Evolutionary conservation across 2,113 vertebrate species (phyloP), one percentile per base, ranked within the genome.

Genomic region (Hippolais icterina): DNA sequence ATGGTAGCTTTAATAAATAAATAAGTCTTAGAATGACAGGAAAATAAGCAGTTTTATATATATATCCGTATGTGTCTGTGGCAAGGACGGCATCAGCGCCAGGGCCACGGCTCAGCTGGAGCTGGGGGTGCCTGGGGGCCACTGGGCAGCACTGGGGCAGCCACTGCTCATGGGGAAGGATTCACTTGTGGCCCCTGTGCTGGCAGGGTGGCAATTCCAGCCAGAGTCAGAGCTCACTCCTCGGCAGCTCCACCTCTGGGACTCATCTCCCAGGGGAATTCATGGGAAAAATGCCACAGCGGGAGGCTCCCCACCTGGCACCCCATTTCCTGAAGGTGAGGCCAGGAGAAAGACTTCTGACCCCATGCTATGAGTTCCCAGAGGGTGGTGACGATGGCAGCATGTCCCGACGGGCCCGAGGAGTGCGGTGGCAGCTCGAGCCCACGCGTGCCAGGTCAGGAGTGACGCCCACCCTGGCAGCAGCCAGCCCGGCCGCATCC

Each of bases 1-100:
- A 90, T 90, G 94, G 70, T 63, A 42, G 25, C 44, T 81, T 85
- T 93, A 90, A 96, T 86, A 96, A 94, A 84, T 88, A 93, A 93
- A 53, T 91, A 92, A 83, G 57, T 39, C 66, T 46, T 46, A 86
- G 88, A 39, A 50, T 3, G 25, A 37, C 60, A 89, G 47, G 77
- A 78, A 87, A 84, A 78, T 39, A 33, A 77, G 92, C 44, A 54
- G 74, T 60, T 89, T 77, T 57, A 71, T 64, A 33, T 47, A 15
- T 44, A 42, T 15, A 35, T 47, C 20, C 21, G 3, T 12, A 28
- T 27, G 29, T 7, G 50, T 70, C 81, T 84, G 83, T 66, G 81
- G 37, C 64, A 90, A 63, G 64, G 80, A 83, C 4, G 1, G 80
- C 1, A 0, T 28, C 54, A 28, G 80, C 56, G 88, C 64, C 49